Evolutionary conservation across 2,888 invertebrate species (phyloP).

Genomic region (Eurois occulta): DNA sequence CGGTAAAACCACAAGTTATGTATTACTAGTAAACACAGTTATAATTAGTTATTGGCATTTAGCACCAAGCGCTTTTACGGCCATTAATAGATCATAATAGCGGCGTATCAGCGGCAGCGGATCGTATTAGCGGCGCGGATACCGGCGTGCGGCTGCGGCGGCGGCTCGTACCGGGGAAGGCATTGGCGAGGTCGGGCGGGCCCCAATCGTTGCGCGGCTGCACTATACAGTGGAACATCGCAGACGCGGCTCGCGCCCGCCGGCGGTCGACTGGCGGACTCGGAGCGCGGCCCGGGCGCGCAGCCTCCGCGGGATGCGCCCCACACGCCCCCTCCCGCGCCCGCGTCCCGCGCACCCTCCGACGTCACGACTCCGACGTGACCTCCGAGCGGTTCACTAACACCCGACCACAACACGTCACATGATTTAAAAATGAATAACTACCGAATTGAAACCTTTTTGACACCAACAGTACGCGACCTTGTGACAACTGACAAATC

Average conservation of each 20-base stretch:
- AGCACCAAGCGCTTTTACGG: conserved; percentile 66
- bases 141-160: conserved; percentile 8
- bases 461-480: not conserved
- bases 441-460: conserved; percentile 13
- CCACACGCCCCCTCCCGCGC: conserved; percentile 62
- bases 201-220: conserved; percentile 95
- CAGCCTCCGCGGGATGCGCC: conserved; percentile 71
- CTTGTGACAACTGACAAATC: not conserved
- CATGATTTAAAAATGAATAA: conserved; percentile 17
- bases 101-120: conserved; percentile 53
- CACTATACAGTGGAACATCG: conserved; percentile 95
- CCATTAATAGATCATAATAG: conserved; percentile 73
- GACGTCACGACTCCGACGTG: conserved; percentile 42
- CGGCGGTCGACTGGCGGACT: conserved; percentile 70
- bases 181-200: conserved; percentile 93
- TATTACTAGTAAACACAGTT: conserved; percentile 70
- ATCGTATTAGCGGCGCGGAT: conserved; percentile 13
- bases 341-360: conserved; percentile 63
- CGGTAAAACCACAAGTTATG: conserved; percentile 63
- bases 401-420: conserved; percentile 32
- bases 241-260: conserved; percentile 69
- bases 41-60: conserved; percentile 78
- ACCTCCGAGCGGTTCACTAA: conserved; percentile 63
- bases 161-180: conserved; percentile 92
- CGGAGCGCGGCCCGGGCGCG: conserved; percentile 65